Evolutionary conservation across 2,113 vertebrate species (phyloP).

Genomic region (Rhipidura dahli): DNA sequence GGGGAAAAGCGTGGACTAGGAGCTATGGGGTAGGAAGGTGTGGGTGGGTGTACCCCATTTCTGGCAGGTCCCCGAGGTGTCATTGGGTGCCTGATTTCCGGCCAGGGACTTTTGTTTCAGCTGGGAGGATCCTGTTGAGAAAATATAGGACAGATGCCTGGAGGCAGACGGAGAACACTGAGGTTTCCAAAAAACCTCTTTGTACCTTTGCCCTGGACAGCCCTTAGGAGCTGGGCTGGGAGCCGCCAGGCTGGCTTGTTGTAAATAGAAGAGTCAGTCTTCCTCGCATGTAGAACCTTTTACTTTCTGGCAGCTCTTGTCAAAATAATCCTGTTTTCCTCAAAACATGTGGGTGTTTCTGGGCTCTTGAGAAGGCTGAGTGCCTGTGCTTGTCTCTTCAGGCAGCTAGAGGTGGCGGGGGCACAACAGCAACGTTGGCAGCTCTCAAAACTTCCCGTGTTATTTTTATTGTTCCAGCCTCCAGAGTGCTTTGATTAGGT

Average conservation of each 20-base stretch:
- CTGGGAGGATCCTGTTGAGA: neutral
- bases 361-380: neutral
- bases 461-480: conserved; percentile 25
- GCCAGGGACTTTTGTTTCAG: neutral
- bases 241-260: neutral
- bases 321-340: conserved; percentile 42
- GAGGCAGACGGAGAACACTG: neutral
- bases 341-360: neutral
- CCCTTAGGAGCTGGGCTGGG: neutral
- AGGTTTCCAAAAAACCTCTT: conserved; percentile 43
- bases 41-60: neutral
- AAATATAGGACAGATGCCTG: conserved; percentile 20
- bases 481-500: conserved; percentile 29
- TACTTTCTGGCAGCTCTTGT: conserved; percentile 27
- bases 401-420: neutral
- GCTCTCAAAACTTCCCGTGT: neutral
- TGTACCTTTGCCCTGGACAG: conserved; percentile 36
- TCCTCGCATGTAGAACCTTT: neutral
- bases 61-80: neutral
- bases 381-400: neutral
- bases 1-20: neutral
- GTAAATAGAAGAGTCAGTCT: conserved; percentile 15
- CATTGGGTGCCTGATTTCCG: neutral
- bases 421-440: accelerated
- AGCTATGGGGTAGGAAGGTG: neutral